Base-by-base conservation (phyloP, 1,140 invertebrate species). In the Drosophila novamexicana region DNA sequence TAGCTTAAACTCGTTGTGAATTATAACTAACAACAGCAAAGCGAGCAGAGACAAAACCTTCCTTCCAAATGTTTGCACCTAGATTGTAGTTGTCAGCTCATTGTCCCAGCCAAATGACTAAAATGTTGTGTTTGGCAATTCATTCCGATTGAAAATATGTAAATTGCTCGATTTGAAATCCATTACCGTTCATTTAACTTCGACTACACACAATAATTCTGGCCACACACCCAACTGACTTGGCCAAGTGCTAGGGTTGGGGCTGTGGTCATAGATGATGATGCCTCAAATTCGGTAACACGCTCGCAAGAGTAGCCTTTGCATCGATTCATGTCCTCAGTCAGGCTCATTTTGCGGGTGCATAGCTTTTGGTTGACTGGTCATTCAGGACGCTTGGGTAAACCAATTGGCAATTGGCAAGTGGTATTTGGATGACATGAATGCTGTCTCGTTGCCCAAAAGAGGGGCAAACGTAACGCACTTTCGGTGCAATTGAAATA, bases 161-260 rank as follows among this genome's bases (percentile, higher is more conserved):
- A 88, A 88, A 89, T 88, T 89, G 84, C 67, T 88, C 84, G 84
- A 84, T 88, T 89, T 67, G 80, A 88, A 88, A 88, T 88, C 84
- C 84, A 88, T 88, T 88, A 88, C 84, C 84, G 84, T 89, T 88
- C 84, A 89, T 88, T 88, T 88, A 88, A 89, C 84, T 89, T 67
- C 53, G 70, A 79, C 83, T 88, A 78, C 80, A 77, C 74, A 82
- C 82, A 81, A 78, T 68, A 86, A 65, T 69, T 74, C 57, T 82
- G 67, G 64, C 56, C 74, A 75, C 79, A 81, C 74, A 77, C 64
- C 68, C 81, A 81, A 36, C 68, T 61, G 70, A 65, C 64, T 73
- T 66, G 29, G 58, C 63, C 54, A 42, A 39, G 37, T 32, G 32
- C 32, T 39, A 32, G 14, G 40, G 37, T 10, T 36, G 10, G n/a